phyloP scores from a whole-genome alignment of 2,113 vertebrate genomes.

The Sus scrofa region T2T-Sscrofa CM000824.6:203645501-203646000 shows the following conservation, averaged over 20 bases:
- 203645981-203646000: neutral
- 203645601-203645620: neutral
- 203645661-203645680: neutral
- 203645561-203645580: accelerated
- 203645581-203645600: neutral
- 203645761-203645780: neutral
- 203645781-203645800: neutral
- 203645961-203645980: neutral
- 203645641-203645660: neutral
- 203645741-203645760: neutral
- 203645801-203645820: neutral
- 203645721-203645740: neutral
- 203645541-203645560: neutral
- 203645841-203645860: accelerated
- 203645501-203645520: neutral
- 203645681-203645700: neutral
- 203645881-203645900: neutral
- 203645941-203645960: neutral
- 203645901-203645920: neutral
- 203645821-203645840: neutral
- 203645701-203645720: neutral
- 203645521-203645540: neutral
- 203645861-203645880: neutral
- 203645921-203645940: neutral
- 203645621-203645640: neutral